Conservation (phyloP, 2,888 invertebrate species). For the Amaurobius ferox region DNA sequence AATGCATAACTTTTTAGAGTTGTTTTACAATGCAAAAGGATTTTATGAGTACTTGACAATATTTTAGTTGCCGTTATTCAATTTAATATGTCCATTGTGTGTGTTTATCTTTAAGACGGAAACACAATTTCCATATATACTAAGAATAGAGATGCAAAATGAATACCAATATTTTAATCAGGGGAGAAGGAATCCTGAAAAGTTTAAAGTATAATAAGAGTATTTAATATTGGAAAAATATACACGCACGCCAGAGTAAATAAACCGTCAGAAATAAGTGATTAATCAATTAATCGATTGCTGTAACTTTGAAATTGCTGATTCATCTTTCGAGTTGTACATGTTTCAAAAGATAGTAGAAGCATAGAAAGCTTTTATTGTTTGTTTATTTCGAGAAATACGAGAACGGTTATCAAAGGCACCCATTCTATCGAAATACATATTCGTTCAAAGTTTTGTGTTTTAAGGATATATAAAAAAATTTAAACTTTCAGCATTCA, state of each 20-base stretch:
- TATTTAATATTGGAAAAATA: too few species aligned
- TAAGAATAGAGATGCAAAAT: too few species aligned
- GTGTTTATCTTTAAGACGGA: too few species aligned
- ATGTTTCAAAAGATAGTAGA: background rate
- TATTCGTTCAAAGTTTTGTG: conserved; percentile 11
- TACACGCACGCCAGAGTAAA: background rate
- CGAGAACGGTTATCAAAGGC: background rate
- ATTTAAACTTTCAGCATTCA: conserved; percentile 5
- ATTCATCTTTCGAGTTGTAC: background rate
- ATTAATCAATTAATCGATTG: background rate
- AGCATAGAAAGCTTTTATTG: background rate
- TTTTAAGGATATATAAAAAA: conserved; percentile 8
- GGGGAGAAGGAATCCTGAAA: too few species aligned
- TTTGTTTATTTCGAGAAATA: background rate
- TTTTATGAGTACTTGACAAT: too few species aligned
- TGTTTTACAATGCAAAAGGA: too few species aligned
- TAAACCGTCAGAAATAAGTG: background rate
- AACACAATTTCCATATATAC: too few species aligned
- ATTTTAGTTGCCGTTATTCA: too few species aligned
- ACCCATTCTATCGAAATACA: conserved; percentile 29
- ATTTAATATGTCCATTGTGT: too few species aligned
- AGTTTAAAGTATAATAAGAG: too few species aligned
- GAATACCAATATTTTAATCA: too few species aligned
- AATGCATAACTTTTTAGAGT: too few species aligned
- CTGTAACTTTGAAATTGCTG: background rate